A percentile compares a stretch with the other conserved stretches of the same genome.
Conservation (phyloP, 2,113 vertebrate genomes). For the Periophthalmodon schlosseri region DNA sequence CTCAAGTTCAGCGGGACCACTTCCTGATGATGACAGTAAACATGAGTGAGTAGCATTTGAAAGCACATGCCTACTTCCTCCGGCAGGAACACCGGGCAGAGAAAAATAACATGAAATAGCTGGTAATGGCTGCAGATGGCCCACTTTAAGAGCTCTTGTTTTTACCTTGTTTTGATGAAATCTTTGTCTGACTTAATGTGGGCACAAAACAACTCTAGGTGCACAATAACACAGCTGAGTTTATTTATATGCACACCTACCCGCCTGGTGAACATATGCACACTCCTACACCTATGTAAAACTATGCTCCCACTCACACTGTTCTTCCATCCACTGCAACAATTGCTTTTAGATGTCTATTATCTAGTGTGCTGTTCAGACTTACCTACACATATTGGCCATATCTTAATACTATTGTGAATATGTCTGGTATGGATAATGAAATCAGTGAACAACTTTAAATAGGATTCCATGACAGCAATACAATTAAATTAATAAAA, state of each 20-base stretch:
- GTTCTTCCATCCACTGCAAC: constrained; percentile 12
- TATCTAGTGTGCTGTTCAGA: not conserved
- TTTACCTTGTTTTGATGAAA: constrained; percentile 14
- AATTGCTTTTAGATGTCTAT: constrained; percentile 1
- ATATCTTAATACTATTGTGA: not conserved
- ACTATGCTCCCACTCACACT: constrained; percentile 7
- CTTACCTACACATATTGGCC: not conserved
- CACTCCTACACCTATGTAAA: constrained; percentile 27
- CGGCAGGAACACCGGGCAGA: constrained; percentile 38
- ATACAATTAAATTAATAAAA: too few species aligned
- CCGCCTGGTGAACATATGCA: constrained; percentile 8
- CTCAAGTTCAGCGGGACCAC: constrained; percentile 76
- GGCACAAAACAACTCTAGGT: not conserved
- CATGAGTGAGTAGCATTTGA: constrained; percentile 73
- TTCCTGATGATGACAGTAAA: constrained; percentile 85
- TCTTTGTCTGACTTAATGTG: constrained; percentile 1
- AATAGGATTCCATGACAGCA: too few species aligned
- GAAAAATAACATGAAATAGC: constrained; percentile 31
- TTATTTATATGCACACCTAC: constrained; percentile 30
- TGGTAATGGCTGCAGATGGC: constrained; percentile 46
- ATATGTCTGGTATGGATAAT: too few species aligned
- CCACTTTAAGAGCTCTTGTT: constrained; percentile 16
- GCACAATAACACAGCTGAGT: not conserved
- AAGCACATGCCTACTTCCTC: constrained; percentile 43
- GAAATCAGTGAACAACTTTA: too few species aligned